Base-by-base conservation (phyloP, 2,113 vertebrate species). In the Lethenteron camtschaticum region DNA sequence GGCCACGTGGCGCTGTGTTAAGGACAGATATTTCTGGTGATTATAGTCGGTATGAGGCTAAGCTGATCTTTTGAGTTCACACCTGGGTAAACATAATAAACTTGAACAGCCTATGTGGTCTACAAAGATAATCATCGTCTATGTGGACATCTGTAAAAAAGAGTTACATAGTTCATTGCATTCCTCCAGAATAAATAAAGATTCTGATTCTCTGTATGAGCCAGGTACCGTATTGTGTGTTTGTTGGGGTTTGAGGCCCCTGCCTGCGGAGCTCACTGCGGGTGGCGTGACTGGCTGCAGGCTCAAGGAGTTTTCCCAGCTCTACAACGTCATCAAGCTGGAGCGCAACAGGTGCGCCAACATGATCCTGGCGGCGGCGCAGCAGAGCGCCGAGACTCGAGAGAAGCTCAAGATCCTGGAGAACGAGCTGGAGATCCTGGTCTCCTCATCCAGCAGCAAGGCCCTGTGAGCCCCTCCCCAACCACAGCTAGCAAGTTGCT, bases 311-410 rank as follows among this genome's bases (percentile, higher is more conserved):
- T 83, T 81, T 75, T 74, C 77, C 69, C 81, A 80, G 68, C 73
- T 89, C 14, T 83, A 80, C 69, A 76, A 85, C 24, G 69, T 80
- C 69, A 69, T 90, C 57, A 78, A 78, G 72, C 81, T 72, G 13
- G 88, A 95, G 80, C 86, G 81, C 75, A 84, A 85, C 12, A 96
- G 88, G 76, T 85, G 81, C 71, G 76, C 87, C n/a, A 78, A 79
- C 18, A 78, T 92, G 70, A 81, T 86, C 74, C 76, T 81, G 60
- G 76, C 74, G 69, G 80, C 84, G 72, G 82, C 82, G 8, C 84
- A 87, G 73, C 83, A 81, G 13, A 77, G 79, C 57, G 76, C 75
- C 10, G 85, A 90, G 78, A 76, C 86, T 72, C 80, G 71, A 70
- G 82, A 84, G 57, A 80, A 78, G 59, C 69, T 83, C 59, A 83